Evolutionary conservation across 2,888 invertebrate genomes (phyloP).

Genomic region (Heliconius cydno): DNA sequence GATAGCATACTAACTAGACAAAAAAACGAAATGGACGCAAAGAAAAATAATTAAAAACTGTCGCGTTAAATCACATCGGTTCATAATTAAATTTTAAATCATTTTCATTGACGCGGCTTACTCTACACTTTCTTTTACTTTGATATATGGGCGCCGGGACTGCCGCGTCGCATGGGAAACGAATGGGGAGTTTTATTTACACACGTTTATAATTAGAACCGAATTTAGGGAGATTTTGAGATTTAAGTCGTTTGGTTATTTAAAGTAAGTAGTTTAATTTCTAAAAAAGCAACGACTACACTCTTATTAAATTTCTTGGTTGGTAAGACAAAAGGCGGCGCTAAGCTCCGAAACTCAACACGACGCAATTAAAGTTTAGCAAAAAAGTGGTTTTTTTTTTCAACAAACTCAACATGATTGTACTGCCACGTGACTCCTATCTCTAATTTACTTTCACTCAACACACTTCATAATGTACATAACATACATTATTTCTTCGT

Average conservation of each 20-base stretch:
- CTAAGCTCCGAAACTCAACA: background rate
- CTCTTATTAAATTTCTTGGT: no score
- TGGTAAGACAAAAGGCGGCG: constrained; percentile 2
- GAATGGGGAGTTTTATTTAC: background rate
- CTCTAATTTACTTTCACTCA: no score
- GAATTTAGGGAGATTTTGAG: background rate
- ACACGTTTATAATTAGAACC: background rate
- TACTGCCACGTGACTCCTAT: no score
- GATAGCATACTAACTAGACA: no score
- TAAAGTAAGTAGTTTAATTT: background rate
- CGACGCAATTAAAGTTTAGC: background rate
- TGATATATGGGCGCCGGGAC: background rate
- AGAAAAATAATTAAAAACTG: background rate
- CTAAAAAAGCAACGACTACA: no score
- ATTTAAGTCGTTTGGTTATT: background rate
- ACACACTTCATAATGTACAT: no score
- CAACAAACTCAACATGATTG: no score
- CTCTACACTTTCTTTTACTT: background rate
- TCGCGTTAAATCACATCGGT: constrained; percentile 38
- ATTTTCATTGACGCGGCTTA: constrained; percentile 24
- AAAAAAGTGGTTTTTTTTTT: background rate
- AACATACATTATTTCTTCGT: no score
- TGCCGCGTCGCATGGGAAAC: background rate
- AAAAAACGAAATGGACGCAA: background rate
- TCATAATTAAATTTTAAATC: constrained; percentile 43